These are phyloP conservation scores for Dasypogon diadema DNA, from an alignment of 2,888 invertebrate genomes.

Conservation along the genomic window DNA sequence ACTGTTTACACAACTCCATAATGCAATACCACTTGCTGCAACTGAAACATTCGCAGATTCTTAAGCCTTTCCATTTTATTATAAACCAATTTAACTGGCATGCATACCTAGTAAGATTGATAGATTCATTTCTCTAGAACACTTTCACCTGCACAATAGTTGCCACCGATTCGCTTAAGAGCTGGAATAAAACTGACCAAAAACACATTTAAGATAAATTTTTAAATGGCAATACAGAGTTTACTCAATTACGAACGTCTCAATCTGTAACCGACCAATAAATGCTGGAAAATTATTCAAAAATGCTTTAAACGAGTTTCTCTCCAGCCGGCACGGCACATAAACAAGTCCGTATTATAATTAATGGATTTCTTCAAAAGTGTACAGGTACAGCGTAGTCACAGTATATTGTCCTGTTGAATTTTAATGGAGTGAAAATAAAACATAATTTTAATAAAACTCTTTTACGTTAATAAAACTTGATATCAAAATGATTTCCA, in stretches of 20 bases:
- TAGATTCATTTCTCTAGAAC: constrained; percentile 2
- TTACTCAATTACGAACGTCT: constrained; percentile 22
- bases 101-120: constrained; percentile 2
- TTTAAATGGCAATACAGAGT: constrained; percentile 24
- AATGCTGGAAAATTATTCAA: constrained; percentile 35
- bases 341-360: constrained; percentile 29
- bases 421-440: neutral
- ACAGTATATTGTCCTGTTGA: neutral
- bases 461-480: too few species aligned
- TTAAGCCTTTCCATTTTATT: too few species aligned
- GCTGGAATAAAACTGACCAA: constrained; percentile 4
- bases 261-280: constrained; percentile 17
- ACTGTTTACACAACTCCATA: neutral
- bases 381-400: neutral
- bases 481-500: too few species aligned
- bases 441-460: neutral
- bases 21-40: neutral
- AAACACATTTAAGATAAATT: neutral
- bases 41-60: neutral
- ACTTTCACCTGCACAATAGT: neutral
- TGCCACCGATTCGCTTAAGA: neutral
- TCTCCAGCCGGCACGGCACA: neutral
- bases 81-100: neutral
- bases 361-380: neutral
- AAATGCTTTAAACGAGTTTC: constrained; percentile 26